Conservation (phyloP, 2,113 vertebrate species). For the Jaculus jaculus region DNA sequence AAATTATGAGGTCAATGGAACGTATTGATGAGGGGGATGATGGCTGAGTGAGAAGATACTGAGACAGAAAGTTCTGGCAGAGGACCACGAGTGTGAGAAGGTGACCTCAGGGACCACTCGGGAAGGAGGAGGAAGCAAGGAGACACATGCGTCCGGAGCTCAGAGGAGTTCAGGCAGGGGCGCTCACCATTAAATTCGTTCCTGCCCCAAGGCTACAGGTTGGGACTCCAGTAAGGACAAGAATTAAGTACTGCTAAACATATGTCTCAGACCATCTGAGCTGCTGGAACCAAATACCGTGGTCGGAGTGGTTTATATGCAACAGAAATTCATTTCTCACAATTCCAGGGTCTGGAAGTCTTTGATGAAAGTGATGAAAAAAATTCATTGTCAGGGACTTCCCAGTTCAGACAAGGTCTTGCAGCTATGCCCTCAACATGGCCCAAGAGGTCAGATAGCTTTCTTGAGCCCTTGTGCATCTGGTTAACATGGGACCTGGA, state of each 20-base stretch:
- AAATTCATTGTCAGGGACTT: background rate
- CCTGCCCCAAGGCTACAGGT: background rate
- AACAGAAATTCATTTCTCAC: background rate
- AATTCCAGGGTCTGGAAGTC: background rate
- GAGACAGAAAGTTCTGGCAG: background rate
- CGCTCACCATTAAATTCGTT: background rate
- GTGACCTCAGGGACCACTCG: no score
- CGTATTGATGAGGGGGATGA: background rate
- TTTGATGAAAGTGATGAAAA: background rate
- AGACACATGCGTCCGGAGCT: fast-evolving
- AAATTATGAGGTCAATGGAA: background rate
- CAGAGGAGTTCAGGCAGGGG: background rate
- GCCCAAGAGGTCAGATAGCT: background rate
- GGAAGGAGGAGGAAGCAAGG: fast-evolving
- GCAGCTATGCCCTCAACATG: no score
- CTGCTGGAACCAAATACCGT: background rate
- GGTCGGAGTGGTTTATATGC: background rate
- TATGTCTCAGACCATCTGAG: background rate
- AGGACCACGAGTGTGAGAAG: background rate
- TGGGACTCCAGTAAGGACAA: fast-evolving
- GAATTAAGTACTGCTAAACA: fast-evolving
- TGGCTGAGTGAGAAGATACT: fast-evolving
- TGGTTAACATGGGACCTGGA: no score
- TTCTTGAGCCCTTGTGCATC: no score
- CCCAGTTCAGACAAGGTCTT: background rate